Evolutionary conservation across 1,140 invertebrate species (phyloP).

Genomic region (Drosophila ohnishii): DNA sequence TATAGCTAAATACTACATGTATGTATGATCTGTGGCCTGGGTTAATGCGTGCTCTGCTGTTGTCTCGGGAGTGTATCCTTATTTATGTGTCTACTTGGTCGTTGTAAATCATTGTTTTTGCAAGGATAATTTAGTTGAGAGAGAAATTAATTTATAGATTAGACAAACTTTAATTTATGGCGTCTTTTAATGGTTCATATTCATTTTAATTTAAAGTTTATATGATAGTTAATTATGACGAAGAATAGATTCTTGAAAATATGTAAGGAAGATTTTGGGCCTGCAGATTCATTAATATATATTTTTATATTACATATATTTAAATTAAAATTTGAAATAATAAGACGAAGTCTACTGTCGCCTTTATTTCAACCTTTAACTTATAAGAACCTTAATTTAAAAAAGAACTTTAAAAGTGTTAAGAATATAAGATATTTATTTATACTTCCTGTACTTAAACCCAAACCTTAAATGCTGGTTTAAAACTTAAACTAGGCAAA

Average conservation of each 20-base stretch:
- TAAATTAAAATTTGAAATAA: too few species aligned
- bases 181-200: background rate
- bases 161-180: constrained; percentile 6
- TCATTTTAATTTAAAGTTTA: too few species aligned
- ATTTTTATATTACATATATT: too few species aligned
- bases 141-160: constrained; percentile 4
- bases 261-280: too few species aligned
- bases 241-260: too few species aligned
- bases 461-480: background rate
- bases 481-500: background rate
- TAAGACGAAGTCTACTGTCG: too few species aligned
- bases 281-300: too few species aligned
- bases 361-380: too few species aligned
- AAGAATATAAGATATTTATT: background rate
- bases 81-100: constrained; percentile 9
- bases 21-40: constrained; percentile 1
- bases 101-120: constrained; percentile 14
- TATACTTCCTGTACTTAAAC: background rate
- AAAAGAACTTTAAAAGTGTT: background rate
- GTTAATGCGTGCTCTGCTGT: constrained; percentile 4
- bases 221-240: too few species aligned
- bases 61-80: constrained; percentile 1
- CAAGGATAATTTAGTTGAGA: background rate
- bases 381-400: too few species aligned
- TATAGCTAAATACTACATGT: background rate